Evolutionary conservation across 2,888 invertebrate species (phyloP).

Genomic region (Arrhopalites spinosus): DNA sequence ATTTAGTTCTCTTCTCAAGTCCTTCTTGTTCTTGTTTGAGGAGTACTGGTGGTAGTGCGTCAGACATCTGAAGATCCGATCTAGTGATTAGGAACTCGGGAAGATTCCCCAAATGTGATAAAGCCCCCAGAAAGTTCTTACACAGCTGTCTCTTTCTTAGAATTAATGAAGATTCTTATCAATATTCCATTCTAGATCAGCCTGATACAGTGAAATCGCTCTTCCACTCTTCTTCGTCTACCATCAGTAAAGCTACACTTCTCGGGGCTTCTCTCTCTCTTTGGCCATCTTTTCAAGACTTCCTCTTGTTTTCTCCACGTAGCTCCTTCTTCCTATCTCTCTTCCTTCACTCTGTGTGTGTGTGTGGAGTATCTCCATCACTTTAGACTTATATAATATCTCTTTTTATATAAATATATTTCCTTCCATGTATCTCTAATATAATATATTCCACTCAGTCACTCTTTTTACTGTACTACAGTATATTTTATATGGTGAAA

Average conservation of each 20-base stretch:
- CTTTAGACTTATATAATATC: no score
- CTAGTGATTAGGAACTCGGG: conserved; percentile 54
- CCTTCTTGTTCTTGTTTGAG: conserved; percentile 11
- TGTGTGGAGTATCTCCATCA: neutral
- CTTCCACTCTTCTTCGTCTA: conserved; percentile 39
- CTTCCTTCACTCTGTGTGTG: neutral
- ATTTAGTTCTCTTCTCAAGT: neutral
- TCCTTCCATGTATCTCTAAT: no score
- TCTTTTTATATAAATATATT: no score
- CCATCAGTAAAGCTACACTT: conserved; percentile 17
- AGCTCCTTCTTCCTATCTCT: conserved; percentile 1
- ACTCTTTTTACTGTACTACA: no score
- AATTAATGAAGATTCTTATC: conserved; percentile 57
- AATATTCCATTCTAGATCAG: conserved; percentile 56
- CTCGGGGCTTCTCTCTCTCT: conserved; percentile 21
- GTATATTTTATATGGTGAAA: neutral
- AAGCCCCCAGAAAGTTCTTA: conserved; percentile 50
- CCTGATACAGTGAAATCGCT: conserved; percentile 55
- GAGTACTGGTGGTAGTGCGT: conserved; percentile 38
- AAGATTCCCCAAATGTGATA: conserved; percentile 54
- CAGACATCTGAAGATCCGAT: conserved; percentile 56
- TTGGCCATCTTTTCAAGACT: conserved; percentile 1
- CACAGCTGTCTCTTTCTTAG: conserved; percentile 56
- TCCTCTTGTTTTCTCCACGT: conserved; percentile 17
- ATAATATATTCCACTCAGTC: neutral